These are phyloP conservation scores for Gerris lacustris DNA, from an alignment of 2,888 invertebrate species.

Conservation along the genomic window DNA sequence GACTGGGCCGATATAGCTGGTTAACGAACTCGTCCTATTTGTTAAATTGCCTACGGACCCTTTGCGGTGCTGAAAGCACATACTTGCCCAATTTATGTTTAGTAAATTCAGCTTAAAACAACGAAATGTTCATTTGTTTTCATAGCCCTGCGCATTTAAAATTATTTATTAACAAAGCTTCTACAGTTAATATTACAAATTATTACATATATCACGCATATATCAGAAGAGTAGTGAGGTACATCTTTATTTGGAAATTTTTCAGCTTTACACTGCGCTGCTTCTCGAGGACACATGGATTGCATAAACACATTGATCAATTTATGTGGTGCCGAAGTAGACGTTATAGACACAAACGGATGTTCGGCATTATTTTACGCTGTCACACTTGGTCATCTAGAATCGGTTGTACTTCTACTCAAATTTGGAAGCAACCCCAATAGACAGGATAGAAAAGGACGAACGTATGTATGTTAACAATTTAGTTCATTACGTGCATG, in stretches of 20 bases:
- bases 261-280: constrained; percentile 84
- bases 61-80: too few species aligned
- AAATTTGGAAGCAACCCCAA: constrained; percentile 82
- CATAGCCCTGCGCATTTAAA: too few species aligned
- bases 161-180: too few species aligned
- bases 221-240: too few species aligned
- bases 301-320: constrained; percentile 79
- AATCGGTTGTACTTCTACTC: constrained; percentile 79
- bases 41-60: too few species aligned
- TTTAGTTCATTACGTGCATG: background rate
- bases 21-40: too few species aligned
- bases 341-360: constrained; percentile 83
- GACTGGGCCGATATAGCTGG: too few species aligned
- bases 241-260: background rate
- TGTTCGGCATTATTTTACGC: constrained; percentile 95
- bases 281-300: constrained; percentile 86
- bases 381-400: constrained; percentile 87
- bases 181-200: too few species aligned
- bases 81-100: too few species aligned
- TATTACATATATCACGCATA: too few species aligned
- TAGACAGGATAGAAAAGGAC: constrained; percentile 80
- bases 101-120: too few species aligned
- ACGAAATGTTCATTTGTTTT: too few species aligned
- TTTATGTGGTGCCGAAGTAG: constrained; percentile 76
- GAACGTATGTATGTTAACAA: constrained; percentile 47